Percentiles rank a stretch among this genome's conserved stretches.
Conservation (phyloP, 2,113 vertebrate genomes). For the Dipodomys merriami region DNA sequence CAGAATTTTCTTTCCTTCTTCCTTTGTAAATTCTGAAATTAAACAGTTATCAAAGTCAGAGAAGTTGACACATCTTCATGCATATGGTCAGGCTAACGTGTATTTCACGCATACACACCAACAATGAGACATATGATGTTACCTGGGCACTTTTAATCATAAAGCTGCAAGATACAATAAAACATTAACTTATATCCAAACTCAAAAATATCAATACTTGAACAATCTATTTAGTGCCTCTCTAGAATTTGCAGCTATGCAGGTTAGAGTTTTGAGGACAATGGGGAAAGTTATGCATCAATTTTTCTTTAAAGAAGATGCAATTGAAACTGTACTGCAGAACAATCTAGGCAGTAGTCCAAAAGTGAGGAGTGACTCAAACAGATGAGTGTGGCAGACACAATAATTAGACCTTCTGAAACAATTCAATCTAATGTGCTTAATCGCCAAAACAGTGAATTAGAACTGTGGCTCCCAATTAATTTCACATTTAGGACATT, state of each 20-base stretch:
- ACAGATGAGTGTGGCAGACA: conserved; percentile 91
- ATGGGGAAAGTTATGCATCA: conserved; percentile 68
- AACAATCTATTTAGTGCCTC: conserved; percentile 35
- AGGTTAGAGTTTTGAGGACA: conserved; percentile 67
- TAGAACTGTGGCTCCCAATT: conserved; percentile 79
- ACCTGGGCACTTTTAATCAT: conserved; percentile 91
- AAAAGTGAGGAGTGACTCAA: conserved; percentile 89
- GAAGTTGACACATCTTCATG: conserved; percentile 84
- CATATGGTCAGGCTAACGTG: conserved; percentile 81
- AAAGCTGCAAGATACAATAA: conserved; percentile 88
- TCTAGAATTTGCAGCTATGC: conserved; percentile 44
- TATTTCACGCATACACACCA: conserved; percentile 62
- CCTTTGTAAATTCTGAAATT: conserved; percentile 77
- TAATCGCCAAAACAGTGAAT: conserved; percentile 83
- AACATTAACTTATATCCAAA: conserved; percentile 77
- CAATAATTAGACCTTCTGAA: conserved; percentile 88
- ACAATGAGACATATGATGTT: conserved; percentile 75
- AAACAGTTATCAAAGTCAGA: conserved; percentile 83
- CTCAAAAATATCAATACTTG: conserved; percentile 47
- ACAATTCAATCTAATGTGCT: conserved; percentile 86
- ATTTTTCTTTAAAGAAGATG: conserved; percentile 58
- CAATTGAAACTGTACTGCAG: conserved; percentile 86
- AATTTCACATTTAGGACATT: conserved; percentile 83
- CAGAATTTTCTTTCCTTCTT: conserved; percentile 65
- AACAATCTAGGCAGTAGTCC: conserved; percentile 89